A percentile compares a stretch with the other conserved stretches of the same genome.
These are phyloP conservation scores for Archips crataeganus DNA, from an alignment of 2,888 invertebrate genomes.

Conservation along the genomic window DNA sequence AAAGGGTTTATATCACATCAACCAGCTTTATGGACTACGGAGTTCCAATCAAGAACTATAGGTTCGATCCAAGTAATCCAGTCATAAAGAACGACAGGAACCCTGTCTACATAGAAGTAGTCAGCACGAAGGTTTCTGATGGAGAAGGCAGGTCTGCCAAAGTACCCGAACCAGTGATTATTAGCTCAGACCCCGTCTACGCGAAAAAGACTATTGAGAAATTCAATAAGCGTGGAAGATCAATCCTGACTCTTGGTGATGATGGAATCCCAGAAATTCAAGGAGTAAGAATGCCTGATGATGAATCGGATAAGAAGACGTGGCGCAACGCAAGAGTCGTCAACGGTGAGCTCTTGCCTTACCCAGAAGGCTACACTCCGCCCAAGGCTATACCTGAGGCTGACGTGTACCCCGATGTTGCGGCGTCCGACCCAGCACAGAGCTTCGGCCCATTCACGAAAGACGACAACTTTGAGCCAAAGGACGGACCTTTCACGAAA, in stretches of 20 bases:
- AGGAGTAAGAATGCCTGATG: conserved; percentile 93
- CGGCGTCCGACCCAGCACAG: conserved; percentile 64
- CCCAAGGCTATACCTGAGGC: conserved; percentile 87
- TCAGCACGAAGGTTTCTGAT: conserved; percentile 80
- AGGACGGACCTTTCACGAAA: conserved; percentile 87
- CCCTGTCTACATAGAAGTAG: conserved; percentile 83
- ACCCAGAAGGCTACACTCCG: conserved; percentile 89
- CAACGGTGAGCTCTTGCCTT: conserved; percentile 92
- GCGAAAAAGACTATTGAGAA: conserved; percentile 83
- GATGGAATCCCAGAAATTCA: conserved; percentile 93
- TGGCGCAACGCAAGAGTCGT: conserved; percentile 96
- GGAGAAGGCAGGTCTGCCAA: conserved; percentile 77
- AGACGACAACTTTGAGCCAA: conserved; percentile 85
- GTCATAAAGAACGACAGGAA: conserved; percentile 84
- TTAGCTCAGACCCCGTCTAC: conserved; percentile 88
- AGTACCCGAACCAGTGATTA: conserved; percentile 89
- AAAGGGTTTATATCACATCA: conserved; percentile 81
- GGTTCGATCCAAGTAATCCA: conserved; percentile 81
- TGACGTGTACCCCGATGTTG: conserved; percentile 81
- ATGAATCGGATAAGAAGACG: conserved; percentile 92
- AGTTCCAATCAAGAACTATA: conserved; percentile 76
- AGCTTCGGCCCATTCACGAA: conserved; percentile 87
- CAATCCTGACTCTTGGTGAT: conserved; percentile 87
- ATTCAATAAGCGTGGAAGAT: conserved; percentile 86
- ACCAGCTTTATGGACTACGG: conserved; percentile 76